These are phyloP conservation scores for Andrena fulva DNA, from an alignment of 2,888 invertebrate genomes.

Conservation along the genomic window DNA sequence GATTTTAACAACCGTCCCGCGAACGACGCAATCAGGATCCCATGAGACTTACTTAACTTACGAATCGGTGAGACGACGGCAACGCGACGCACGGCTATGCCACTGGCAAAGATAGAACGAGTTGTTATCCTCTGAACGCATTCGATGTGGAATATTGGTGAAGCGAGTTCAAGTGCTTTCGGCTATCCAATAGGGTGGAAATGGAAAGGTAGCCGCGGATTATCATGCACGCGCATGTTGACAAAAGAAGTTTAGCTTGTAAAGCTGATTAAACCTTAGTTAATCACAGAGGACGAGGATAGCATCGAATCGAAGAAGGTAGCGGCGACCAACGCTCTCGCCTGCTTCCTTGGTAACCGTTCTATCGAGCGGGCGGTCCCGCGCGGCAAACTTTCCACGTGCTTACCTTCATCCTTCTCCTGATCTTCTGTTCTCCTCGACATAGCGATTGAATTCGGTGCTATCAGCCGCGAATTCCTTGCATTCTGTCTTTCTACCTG, in stretches of 20 bases:
- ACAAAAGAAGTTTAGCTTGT: constrained; percentile 84
- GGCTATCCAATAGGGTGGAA: constrained; percentile 36
- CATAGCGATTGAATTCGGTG: constrained; percentile 83
- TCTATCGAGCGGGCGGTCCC: constrained; percentile 80
- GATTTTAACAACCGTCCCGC: constrained; percentile 72
- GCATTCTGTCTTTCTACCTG: constrained; percentile 78
- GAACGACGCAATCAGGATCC: constrained; percentile 78
- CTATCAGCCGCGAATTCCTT: constrained; percentile 82
- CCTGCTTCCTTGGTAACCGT: constrained; percentile 70
- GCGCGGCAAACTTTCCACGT: constrained; percentile 78
- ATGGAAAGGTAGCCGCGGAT: constrained; percentile 79
- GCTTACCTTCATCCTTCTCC: constrained; percentile 48
- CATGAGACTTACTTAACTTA: constrained; percentile 6
- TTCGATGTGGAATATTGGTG: neutral
- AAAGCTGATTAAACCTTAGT: constrained; percentile 84
- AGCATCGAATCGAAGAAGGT: constrained; percentile 64
- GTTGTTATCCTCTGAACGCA: neutral
- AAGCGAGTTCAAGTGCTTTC: constrained; percentile 32
- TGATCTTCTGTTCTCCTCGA: constrained; percentile 71
- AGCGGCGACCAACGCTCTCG: constrained; percentile 15
- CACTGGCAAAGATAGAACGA: neutral
- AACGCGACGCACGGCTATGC: neutral
- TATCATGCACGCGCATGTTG: constrained; percentile 83
- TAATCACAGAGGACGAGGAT: constrained; percentile 82
- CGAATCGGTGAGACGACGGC: neutral